Evolutionary conservation across 2,797 vertebrate genomes (phyloP), one percentile per base, ranked within the genome.

Genomic region (Melanotaenia nigrans): DNA sequence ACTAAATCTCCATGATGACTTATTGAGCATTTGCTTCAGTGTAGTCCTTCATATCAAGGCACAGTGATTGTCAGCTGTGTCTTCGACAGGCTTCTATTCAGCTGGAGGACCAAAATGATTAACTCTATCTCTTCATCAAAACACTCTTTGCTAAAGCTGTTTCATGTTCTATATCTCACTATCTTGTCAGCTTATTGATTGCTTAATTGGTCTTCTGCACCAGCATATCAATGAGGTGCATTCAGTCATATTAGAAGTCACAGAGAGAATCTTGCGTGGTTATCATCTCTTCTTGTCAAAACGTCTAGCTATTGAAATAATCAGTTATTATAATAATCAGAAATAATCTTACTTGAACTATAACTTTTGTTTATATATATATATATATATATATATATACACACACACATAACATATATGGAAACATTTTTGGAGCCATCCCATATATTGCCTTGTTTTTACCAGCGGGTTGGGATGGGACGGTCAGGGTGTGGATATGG

Each of bases 131-230:
- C 78, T 60, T 65, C 57, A 74, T 78, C 59, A 64, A 81, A 79
- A 66, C 68, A 14, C 57, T 62, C 32, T 5, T 69, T 57, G 78
- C 82, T 77, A 68, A 71, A 79, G 61, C 18, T n/a, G 65, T 79
- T 84, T 65, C 61, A 68, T 63, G 74, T 79, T 86, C 68, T 66
- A 57, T 75, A 56, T 60, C 45, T 77, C 66, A 24, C 78, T 55
- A 60, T 85, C 78, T 80, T 60, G 47, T 71, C 73, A 70, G 77
- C n/a, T 33, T 74, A 84, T 82, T 65, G 84, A 88, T 83, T 62
- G 53, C 38, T 47, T 85, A 81, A 83, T 88, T 76, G 57, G 55
- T 58, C 70, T 64, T 18, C 30, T 58, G 81, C 55, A 59, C 6
- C 68, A 49, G 81, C 71, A 45, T 49, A 63, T 69, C 64, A 69